A percentile compares a stretch with the other conserved stretches of the same genome.
These are phyloP conservation scores for Athene cunicularia DNA, from an alignment of 2,113 vertebrate species.

Conservation along the genomic window DNA sequence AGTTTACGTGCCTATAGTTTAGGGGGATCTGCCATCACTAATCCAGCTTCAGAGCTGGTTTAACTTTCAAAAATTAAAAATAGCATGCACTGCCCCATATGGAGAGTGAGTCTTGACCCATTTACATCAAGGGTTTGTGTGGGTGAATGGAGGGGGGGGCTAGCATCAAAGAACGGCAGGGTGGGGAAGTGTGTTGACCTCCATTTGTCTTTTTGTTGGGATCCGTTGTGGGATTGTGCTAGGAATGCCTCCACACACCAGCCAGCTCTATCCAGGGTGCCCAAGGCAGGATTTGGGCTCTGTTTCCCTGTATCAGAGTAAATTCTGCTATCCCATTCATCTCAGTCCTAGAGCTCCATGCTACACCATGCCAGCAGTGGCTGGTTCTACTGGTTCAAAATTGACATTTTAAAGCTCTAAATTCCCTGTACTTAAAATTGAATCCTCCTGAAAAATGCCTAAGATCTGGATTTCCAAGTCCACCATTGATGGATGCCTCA, in stretches of 20 bases:
- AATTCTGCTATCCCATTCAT: neutral
- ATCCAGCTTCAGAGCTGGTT: slow-evolving; percentile 73
- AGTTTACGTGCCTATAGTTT: slow-evolving; percentile 71
- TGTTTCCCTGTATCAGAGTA: neutral
- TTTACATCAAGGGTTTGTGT: slow-evolving; percentile 38
- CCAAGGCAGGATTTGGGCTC: neutral
- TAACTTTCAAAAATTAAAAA: slow-evolving; percentile 75
- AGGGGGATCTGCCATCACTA: slow-evolving; percentile 69
- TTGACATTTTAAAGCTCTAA: neutral
- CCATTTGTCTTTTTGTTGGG: slow-evolving; percentile 25
- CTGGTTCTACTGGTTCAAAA: neutral
- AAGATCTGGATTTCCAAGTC: neutral
- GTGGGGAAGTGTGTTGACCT: neutral
- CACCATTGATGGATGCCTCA: neutral
- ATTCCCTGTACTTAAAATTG: neutral
- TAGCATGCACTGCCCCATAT: slow-evolving; percentile 49
- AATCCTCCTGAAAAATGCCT: neutral
- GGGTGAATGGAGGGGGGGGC: neutral
- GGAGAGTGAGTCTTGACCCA: slow-evolving; percentile 56
- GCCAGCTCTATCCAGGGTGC: neutral
- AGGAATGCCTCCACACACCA: neutral
- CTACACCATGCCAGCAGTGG: neutral
- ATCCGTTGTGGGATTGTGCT: neutral
- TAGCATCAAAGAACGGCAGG: slow-evolving; percentile 4
- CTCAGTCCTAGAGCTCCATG: neutral